Conservation (phyloP, 1,140 invertebrate genomes). For the Paraescarpia echinospica region DNA sequence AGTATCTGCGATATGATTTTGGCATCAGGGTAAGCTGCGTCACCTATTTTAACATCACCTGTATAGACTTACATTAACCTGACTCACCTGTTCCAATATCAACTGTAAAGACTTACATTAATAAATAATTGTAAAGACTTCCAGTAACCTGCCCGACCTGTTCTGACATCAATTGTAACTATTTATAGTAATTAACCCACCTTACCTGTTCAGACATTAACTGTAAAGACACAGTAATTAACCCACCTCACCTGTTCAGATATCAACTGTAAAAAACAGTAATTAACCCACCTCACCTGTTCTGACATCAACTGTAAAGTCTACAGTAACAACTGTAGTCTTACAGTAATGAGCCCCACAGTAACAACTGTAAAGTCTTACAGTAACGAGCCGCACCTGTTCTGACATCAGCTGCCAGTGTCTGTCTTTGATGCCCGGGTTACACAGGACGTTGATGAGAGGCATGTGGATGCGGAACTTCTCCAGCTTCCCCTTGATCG, state of each 20-base stretch:
- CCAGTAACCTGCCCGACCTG: too few species aligned
- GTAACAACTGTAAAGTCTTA: background rate
- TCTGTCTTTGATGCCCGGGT: conserved; percentile 57
- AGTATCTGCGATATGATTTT: background rate
- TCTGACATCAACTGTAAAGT: background rate
- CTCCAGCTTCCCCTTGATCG: conserved; percentile 65
- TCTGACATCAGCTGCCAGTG: conserved; percentile 59
- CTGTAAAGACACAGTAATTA: conserved; percentile 22
- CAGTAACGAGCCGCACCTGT: conserved; percentile 37
- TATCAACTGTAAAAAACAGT: too few species aligned
- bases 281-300: too few species aligned
- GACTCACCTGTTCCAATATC: too few species aligned
- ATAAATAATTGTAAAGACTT: too few species aligned
- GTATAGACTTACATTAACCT: background rate
- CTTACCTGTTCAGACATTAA: conserved; percentile 55
- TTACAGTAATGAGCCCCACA: conserved; percentile 11
- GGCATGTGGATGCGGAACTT: conserved; percentile 59
- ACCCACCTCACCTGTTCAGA: too few species aligned
- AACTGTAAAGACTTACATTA: too few species aligned
- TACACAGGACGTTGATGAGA: conserved; percentile 56
- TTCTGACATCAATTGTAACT: background rate
- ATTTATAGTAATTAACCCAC: too few species aligned
- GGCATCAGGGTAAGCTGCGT: background rate
- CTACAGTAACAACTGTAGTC: too few species aligned
- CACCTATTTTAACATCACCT: conserved; percentile 56